phyloP scores from a whole-genome alignment of 1,140 invertebrate genomes.

The Philopotamus ludificatus region DNA sequence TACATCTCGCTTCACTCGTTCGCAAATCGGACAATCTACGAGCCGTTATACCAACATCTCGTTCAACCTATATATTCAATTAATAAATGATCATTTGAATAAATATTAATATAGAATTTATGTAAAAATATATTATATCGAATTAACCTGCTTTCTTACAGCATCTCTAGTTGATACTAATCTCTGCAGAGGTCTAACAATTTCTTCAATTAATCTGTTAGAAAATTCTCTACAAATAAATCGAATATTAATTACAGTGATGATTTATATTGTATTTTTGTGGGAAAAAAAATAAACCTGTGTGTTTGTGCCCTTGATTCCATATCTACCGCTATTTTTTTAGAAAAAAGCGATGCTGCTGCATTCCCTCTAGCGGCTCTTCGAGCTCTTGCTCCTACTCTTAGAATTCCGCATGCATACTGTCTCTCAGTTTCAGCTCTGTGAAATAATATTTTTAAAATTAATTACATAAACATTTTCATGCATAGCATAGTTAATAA shows the following conservation, averaged over 20 bases:
- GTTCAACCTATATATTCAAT: constrained; percentile 62
- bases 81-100: background rate
- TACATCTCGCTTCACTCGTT: constrained; percentile 78
- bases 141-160: constrained; percentile 33
- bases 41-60: constrained; percentile 81
- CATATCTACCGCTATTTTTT: constrained; percentile 35
- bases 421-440: constrained; percentile 38
- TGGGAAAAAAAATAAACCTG: constrained; percentile 14
- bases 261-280: background rate
- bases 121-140: background rate
- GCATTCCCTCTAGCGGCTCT: constrained; percentile 33
- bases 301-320: constrained; percentile 36
- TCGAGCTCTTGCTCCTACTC: constrained; percentile 34
- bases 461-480: too few species aligned
- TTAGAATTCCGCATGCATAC: constrained; percentile 33
- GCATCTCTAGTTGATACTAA: constrained; percentile 35
- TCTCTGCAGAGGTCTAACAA: constrained; percentile 35
- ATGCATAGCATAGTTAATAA: too few species aligned
- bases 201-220: constrained; percentile 36
- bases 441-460: too few species aligned
- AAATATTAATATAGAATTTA: background rate
- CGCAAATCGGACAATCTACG: constrained; percentile 82
- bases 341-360: constrained; percentile 30
- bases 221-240: constrained; percentile 36
- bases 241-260: constrained; percentile 6